Evolutionary conservation across 2,797 vertebrate species (phyloP), one percentile per base, ranked within the genome.

Genomic region (Eurystomus glaucurus): DNA sequence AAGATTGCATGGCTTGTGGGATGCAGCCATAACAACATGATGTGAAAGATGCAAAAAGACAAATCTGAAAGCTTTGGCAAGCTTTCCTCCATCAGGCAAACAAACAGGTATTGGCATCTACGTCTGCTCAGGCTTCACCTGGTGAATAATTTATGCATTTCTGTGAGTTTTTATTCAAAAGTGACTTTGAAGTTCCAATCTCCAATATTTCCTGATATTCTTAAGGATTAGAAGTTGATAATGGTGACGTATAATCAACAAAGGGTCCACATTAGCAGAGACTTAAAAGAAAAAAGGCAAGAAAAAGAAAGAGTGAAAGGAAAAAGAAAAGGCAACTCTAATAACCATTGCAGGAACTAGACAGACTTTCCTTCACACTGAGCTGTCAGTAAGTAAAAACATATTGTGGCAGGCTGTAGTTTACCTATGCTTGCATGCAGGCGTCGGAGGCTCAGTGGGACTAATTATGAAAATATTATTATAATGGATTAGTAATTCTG

Each of bases 401-500:
- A 96, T 89, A 96, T 85, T 97, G 90, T 91, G 76, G 94, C 97
- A 97, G 95, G 91, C 96, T 94, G 90, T 51, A 93, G 96, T 93
- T 96, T 98, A 98, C 97, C 97, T 98, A 95, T 94, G 96, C 86
- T 79, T 95, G 90, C 10, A 18, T 94, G 92, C 95, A 97, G 96
- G 91, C 98, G 96, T 88, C 0, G 8, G 16, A 90, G 97, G 97
- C 98, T 98, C 98, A 1, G 91, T 94, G 98, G 98, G 98, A 98
- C 98, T 98, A 98, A 98, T 98, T 98, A 98, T 81, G 50, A 98
- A 98, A 98, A 98, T 98, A 97, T 96, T 94, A 98, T 98, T 98
- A 98, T 75, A 97, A 97, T 98, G 96, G 98, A 98, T 98, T 98
- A 98, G 98, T 95, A 94, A 97, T 97, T 97, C 97, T 98, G 98